Evolutionary conservation across 2,888 invertebrate genomes (phyloP).

Genomic region (Zhuqinia jingwanae): DNA sequence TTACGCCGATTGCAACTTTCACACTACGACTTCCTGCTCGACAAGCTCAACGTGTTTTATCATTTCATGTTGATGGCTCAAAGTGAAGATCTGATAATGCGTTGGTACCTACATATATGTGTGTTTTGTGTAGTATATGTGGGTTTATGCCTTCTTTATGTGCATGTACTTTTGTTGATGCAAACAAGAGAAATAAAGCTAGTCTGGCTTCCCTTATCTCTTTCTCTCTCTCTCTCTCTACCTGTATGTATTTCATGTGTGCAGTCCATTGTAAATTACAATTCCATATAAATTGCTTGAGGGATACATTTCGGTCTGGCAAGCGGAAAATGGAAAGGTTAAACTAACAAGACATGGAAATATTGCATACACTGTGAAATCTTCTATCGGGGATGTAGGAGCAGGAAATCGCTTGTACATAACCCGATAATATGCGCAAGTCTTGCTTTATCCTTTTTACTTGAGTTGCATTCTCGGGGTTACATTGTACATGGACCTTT

Average conservation of each 20-base stretch:
- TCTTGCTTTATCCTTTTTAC: neutral
- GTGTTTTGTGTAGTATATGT: neutral
- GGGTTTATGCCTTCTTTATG: neutral
- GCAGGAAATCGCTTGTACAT: constrained; percentile 22
- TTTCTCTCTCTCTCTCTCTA: neutral
- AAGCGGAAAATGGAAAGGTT: neutral
- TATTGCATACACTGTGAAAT: neutral
- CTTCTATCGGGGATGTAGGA: neutral
- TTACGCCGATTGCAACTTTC: neutral
- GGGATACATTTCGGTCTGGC: neutral
- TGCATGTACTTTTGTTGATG: neutral
- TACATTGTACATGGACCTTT: neutral
- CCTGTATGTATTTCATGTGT: constrained; percentile 6
- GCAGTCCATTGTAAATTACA: constrained; percentile 6
- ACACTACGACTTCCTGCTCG: constrained; percentile 24
- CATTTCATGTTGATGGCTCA: neutral
- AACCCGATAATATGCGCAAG: neutral
- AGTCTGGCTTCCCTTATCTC: too few relatives aligned
- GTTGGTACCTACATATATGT: neutral
- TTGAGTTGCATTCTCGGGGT: neutral
- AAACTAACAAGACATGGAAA: neutral
- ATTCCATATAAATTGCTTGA: constrained; percentile 2
- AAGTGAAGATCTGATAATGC: neutral
- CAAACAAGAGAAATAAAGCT: too few relatives aligned
- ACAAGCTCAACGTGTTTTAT: constrained; percentile 9